Conservation (phyloP, 2,797 vertebrate genomes). For the Hyperoplus immaculatus region DNA sequence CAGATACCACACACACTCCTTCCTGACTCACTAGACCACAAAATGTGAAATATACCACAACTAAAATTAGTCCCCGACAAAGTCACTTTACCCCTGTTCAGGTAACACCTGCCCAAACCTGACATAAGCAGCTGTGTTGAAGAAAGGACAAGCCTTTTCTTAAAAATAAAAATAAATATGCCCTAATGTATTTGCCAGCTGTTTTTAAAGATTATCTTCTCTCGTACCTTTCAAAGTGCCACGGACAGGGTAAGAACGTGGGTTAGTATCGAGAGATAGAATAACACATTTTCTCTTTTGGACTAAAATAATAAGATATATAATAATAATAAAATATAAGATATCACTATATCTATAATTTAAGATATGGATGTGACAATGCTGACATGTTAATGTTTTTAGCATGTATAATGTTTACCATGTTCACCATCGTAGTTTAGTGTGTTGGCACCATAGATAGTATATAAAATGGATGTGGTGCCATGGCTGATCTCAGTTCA, state of each 20-base stretch:
- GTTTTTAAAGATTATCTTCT: background rate
- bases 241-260: background rate
- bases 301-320: no score
- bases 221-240: background rate
- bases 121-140: background rate
- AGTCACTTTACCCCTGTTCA: background rate
- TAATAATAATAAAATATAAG: background rate
- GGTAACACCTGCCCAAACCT: background rate
- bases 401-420: no score
- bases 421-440: no score
- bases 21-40: background rate
- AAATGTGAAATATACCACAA: constrained; percentile 17
- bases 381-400: background rate
- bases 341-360: background rate
- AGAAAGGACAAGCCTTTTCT: background rate
- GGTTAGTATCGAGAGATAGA: background rate
- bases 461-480: no score
- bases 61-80: background rate
- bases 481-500: no score
- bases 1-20: background rate
- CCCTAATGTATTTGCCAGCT: background rate
- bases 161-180: background rate
- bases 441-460: no score
- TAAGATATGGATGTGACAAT: background rate
- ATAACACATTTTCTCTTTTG: background rate